Evolutionary conservation across 2,888 invertebrate genomes (phyloP).

Genomic region (Andrena bicolor): DNA sequence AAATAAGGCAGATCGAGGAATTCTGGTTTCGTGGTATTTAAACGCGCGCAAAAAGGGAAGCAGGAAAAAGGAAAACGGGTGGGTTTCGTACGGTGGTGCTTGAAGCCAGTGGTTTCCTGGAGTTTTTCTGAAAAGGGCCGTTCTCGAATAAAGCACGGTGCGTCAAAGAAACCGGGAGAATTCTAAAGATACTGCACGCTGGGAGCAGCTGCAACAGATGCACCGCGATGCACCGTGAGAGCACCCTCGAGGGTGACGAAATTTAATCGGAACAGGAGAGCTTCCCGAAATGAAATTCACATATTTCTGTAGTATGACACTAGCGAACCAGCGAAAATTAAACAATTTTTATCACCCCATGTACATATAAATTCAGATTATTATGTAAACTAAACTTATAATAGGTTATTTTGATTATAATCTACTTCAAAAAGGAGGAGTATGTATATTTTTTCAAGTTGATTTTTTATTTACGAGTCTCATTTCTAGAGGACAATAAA

Average conservation of each 20-base stretch:
- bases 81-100: slow-evolving; percentile 9
- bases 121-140: slow-evolving; percentile 31
- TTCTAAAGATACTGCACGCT: slow-evolving; percentile 63
- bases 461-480: no score
- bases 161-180: slow-evolving; percentile 56
- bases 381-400: not conserved
- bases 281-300: slow-evolving; percentile 3
- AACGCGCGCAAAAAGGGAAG: slow-evolving; percentile 7
- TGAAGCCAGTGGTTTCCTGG: slow-evolving; percentile 2
- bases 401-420: not conserved
- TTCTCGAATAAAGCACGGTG: slow-evolving; percentile 44
- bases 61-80: not conserved
- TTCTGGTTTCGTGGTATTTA: not conserved
- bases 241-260: slow-evolving; percentile 32
- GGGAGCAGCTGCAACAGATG: slow-evolving; percentile 62
- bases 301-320: not conserved
- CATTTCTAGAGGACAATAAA: no score
- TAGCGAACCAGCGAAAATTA: not conserved
- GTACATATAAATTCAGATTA: not conserved
- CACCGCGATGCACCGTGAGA: slow-evolving; percentile 21
- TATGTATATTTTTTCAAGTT: no score
- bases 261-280: slow-evolving; percentile 38
- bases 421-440: no score
- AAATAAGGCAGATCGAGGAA: not conserved
- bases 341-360: not conserved